These are phyloP conservation scores for Entomobrya multifasciata DNA, from an alignment of 2,888 invertebrate species.

Conservation along the genomic window DNA sequence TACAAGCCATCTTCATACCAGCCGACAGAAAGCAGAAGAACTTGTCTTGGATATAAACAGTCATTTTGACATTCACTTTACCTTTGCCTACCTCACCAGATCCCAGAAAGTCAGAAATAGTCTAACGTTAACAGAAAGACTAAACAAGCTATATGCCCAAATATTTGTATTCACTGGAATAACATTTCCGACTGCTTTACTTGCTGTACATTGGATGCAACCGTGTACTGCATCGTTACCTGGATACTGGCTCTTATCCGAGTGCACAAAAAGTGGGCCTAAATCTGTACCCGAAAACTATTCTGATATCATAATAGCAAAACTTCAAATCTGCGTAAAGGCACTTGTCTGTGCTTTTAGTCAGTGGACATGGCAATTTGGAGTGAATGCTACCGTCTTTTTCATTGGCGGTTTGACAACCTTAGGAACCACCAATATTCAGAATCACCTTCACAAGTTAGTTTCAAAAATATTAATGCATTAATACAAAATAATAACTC, in stretches of 20 bases:
- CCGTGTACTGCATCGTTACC: too few species aligned
- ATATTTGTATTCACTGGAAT: not conserved
- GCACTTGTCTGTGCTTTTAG: not conserved
- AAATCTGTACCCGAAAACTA: not conserved
- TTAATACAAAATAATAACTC: not conserved
- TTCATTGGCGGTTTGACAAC: not conserved
- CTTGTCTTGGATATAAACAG: conserved; percentile 7
- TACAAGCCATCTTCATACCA: not conserved
- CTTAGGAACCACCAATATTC: not conserved
- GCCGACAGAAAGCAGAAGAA: not conserved
- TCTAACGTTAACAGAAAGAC: not conserved
- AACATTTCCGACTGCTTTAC: not conserved
- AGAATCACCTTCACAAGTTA: not conserved
- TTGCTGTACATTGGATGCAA: conserved; percentile 23
- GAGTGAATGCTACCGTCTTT: conserved; percentile 19
- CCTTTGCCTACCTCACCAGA: not conserved
- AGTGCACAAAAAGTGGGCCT: not conserved
- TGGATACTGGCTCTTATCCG: not conserved
- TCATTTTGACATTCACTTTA: conserved; percentile 1
- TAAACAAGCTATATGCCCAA: conserved; percentile 18
- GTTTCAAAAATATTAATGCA: not conserved
- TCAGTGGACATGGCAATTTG: conserved; percentile 33
- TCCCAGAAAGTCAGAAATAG: too few species aligned
- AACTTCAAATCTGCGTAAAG: not conserved
- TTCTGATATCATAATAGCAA: not conserved